Evolutionary conservation across 2,113 vertebrate species (phyloP).

Genomic region (Galeopterus variegatus): DNA sequence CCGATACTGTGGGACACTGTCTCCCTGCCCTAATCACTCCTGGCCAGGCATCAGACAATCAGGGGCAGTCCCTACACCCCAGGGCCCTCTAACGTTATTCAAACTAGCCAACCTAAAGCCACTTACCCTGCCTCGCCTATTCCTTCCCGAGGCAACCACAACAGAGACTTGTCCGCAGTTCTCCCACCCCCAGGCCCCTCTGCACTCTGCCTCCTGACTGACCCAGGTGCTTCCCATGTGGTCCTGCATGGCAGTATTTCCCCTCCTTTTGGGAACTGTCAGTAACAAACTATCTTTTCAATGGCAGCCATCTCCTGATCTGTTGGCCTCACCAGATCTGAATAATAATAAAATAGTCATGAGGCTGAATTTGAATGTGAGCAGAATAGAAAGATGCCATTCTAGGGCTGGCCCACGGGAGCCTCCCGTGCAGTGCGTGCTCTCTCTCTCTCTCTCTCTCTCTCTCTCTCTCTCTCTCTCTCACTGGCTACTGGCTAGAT

Average conservation of each 20-base stretch:
- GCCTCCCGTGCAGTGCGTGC: too few relatives aligned
- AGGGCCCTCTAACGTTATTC: not conserved
- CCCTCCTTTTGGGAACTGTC: not conserved
- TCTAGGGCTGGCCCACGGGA: not conserved
- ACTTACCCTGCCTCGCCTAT: not conserved
- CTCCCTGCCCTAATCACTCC: not conserved
- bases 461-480: not conserved
- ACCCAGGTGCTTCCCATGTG: not conserved
- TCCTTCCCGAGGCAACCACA: not conserved
- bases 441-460: not conserved
- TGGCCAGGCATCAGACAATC: not conserved
- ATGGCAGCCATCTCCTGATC: not conserved
- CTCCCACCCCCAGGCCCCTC: not conserved
- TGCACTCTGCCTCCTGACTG: not conserved
- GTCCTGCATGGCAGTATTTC: rapidly evolving
- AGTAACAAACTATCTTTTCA: not conserved
- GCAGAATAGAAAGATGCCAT: not conserved
- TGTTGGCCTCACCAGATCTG: not conserved
- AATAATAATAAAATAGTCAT: not conserved
- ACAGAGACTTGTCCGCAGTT: not conserved
- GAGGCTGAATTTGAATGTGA: not conserved
- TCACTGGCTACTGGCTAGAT: not conserved
- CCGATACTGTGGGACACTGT: not conserved
- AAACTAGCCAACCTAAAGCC: not conserved
- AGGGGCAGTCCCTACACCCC: not conserved